phyloP scores from a whole-genome alignment of 2,888 invertebrate genomes.

The Acanthosepion lycidas region DNA sequence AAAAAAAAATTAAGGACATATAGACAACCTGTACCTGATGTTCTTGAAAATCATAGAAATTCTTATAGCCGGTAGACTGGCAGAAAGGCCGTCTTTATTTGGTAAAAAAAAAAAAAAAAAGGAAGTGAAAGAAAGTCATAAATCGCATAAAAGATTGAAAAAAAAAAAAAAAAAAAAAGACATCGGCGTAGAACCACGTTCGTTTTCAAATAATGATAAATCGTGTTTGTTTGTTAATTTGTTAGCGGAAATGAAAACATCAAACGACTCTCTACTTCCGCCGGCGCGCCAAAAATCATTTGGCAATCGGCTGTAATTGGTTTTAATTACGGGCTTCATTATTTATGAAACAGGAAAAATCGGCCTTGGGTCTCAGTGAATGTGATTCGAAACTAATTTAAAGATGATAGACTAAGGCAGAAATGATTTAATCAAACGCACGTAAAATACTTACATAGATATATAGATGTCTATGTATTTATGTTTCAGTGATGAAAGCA shows the following conservation, averaged over 20 bases:
- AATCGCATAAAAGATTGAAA: not conserved
- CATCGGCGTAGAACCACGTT: not conserved
- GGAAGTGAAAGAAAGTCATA: not conserved
- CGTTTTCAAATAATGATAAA: not conserved
- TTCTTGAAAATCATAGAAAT: too few relatives aligned
- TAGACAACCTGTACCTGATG: too few relatives aligned
- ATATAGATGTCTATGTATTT: not conserved
- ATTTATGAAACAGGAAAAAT: conserved; percentile 39
- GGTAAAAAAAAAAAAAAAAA: not conserved
- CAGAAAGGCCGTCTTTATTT: too few relatives aligned
- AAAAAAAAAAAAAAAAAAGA: not conserved
- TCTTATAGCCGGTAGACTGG: too few relatives aligned
- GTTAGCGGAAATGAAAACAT: conserved; percentile 13
- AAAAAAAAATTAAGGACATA: too few relatives aligned
- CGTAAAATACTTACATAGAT: not conserved
- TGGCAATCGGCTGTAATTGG: not conserved
- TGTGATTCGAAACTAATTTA: not conserved
- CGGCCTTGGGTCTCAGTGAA: not conserved
- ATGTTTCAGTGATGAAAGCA: too few relatives aligned
- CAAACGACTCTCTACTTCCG: conserved; percentile 33
- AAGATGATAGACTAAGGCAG: not conserved
- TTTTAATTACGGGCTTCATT: conserved; percentile 38
- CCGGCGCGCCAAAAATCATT: conserved; percentile 38
- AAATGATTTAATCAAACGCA: not conserved
- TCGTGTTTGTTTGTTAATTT: not conserved